These are phyloP conservation scores for Drosophila mimetica DNA, from an alignment of 2,888 invertebrate species.

Conservation along the genomic window DNA sequence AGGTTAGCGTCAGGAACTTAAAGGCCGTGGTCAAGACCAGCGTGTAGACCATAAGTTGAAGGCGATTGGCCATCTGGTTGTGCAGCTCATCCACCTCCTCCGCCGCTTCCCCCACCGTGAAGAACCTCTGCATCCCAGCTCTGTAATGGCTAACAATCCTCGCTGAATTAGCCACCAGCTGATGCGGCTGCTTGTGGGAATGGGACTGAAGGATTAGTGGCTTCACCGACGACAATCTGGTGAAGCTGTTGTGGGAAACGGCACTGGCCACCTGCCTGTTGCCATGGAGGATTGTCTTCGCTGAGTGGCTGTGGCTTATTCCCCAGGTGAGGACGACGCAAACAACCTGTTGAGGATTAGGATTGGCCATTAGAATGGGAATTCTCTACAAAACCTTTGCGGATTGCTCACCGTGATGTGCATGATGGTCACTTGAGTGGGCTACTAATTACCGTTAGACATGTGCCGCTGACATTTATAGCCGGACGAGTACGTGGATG, in stretches of 20 bases:
- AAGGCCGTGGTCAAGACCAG: conserved; percentile 46
- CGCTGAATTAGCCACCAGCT: conserved; percentile 18
- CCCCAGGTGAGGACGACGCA: conserved; percentile 18
- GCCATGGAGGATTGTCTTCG: conserved; percentile 69
- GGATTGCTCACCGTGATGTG: conserved; percentile 35
- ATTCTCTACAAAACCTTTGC: not conserved
- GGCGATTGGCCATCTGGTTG: too few species aligned
- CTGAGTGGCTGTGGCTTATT: conserved; percentile 34
- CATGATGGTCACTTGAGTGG: conserved; percentile 53
- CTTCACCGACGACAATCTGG: conserved; percentile 75
- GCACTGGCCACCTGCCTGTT: conserved; percentile 64
- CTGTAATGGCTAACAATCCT: conserved; percentile 42
- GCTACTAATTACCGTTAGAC: conserved; percentile 64
- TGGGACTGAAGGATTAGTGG: conserved; percentile 32
- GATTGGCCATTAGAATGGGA: too few species aligned
- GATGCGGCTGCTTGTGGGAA: too few species aligned
- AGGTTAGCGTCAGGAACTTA: conserved; percentile 47
- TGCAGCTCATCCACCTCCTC: not conserved
- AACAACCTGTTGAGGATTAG: conserved; percentile 8
- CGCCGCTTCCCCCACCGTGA: too few species aligned
- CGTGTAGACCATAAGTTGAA: conserved; percentile 44
- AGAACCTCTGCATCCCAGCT: conserved; percentile 2
- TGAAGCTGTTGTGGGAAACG: conserved; percentile 86
- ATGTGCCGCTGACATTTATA: conserved; percentile 59
- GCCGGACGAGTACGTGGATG: not conserved